Conservation (phyloP, 2,888 invertebrate genomes). For the Ornithoptera priamus region DNA sequence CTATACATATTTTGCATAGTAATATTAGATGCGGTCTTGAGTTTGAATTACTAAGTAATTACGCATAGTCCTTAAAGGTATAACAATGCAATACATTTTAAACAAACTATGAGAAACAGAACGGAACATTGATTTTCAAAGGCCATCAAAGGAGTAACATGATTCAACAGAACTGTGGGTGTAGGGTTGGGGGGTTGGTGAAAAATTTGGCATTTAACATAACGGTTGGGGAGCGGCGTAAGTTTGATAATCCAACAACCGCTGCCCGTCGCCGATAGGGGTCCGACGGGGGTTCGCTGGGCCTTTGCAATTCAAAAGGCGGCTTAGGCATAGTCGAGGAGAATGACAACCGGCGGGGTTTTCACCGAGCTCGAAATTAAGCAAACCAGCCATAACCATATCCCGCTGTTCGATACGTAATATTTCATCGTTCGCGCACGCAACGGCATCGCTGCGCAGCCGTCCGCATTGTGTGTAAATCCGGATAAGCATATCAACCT, state of each 20-base stretch:
- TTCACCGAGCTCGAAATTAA: slow-evolving; percentile 46
- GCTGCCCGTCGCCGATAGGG: slow-evolving; percentile 66
- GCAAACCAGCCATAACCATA: slow-evolving; percentile 35
- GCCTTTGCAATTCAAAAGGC: slow-evolving; percentile 51
- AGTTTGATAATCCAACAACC: slow-evolving; percentile 67
- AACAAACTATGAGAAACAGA: not conserved
- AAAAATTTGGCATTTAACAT: slow-evolving; percentile 24
- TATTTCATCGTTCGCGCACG: slow-evolving; percentile 64
- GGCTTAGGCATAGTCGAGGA: slow-evolving; percentile 54
- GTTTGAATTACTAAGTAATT: not conserved
- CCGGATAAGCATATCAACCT: slow-evolving; percentile 55
- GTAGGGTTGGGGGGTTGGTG: slow-evolving; percentile 31
- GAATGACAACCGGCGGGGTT: slow-evolving; percentile 40
- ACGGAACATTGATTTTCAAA: not conserved
- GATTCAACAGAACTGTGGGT: not conserved
- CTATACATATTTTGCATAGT: too few species aligned
- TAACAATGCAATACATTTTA: not conserved
- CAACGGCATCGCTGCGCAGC: slow-evolving; percentile 46
- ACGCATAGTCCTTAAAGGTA: not conserved
- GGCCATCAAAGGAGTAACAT: not conserved
- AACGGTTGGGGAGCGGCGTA: slow-evolving; percentile 45
- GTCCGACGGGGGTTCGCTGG: slow-evolving; percentile 58
- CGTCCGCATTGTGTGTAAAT: slow-evolving; percentile 68
- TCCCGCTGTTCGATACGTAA: slow-evolving; percentile 53
- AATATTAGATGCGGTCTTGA: too few species aligned